Evolutionary conservation across 2,888 invertebrate genomes (phyloP).

Genomic region (Callyntrura sp.): DNA sequence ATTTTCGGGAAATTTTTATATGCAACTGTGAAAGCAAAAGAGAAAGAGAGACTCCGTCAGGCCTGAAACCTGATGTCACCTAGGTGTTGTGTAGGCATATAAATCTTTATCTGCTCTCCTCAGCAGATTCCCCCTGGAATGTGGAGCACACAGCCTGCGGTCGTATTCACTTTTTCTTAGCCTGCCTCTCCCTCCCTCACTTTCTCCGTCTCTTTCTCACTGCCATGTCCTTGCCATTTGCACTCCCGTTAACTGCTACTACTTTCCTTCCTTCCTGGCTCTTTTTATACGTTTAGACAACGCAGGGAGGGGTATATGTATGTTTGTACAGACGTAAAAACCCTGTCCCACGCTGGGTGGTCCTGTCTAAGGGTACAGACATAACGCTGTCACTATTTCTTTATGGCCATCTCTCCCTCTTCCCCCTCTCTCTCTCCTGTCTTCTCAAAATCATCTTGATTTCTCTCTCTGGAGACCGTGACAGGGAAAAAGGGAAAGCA

Average conservation of each 20-base stretch:
- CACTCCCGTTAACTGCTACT: not conserved
- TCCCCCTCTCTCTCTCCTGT: not conserved
- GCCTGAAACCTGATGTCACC: slow-evolving; percentile 73
- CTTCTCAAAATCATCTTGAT: slow-evolving; percentile 67
- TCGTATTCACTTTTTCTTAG: slow-evolving; percentile 71
- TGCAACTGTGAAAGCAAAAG: not conserved
- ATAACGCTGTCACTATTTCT: not conserved
- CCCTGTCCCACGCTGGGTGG: not conserved
- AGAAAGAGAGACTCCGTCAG: slow-evolving; percentile 48
- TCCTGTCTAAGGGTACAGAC: not conserved
- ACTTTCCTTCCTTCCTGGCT: not conserved
- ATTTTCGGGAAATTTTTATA: not conserved
- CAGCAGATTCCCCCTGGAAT: slow-evolving; percentile 77
- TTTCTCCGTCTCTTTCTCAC: not conserved
- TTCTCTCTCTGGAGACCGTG: slow-evolving; percentile 61
- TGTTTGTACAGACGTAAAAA: not conserved
- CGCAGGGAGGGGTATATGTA: not conserved
- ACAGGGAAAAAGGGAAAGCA: not conserved
- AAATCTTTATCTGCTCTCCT: slow-evolving; percentile 78
- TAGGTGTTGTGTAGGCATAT: slow-evolving; percentile 75
- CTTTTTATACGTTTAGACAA: not conserved
- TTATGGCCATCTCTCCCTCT: not conserved
- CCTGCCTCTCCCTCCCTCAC: slow-evolving; percentile 23
- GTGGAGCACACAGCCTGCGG: slow-evolving; percentile 78
- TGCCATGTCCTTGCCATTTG: slow-evolving; percentile 17